These are phyloP conservation scores for Escarpia spicata DNA, from an alignment of 2,888 invertebrate genomes.

Conservation along the genomic window DNA sequence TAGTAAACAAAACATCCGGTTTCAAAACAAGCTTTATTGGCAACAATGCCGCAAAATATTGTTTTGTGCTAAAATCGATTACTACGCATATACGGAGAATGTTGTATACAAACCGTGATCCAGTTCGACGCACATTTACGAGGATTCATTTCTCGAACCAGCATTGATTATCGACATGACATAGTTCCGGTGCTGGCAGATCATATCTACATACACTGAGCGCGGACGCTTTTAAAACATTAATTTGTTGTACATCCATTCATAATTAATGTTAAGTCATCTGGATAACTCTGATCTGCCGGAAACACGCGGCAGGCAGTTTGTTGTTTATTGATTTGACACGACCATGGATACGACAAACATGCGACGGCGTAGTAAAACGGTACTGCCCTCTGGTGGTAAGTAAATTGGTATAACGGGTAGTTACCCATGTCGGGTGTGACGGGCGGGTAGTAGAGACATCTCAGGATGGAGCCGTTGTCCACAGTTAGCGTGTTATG, in stretches of 20 bases:
- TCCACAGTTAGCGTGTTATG: not conserved
- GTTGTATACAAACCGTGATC: too few relatives aligned
- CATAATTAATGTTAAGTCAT: not conserved
- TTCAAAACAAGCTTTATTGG: too few relatives aligned
- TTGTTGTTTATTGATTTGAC: too few relatives aligned
- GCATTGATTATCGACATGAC: not conserved
- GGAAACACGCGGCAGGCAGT: too few relatives aligned
- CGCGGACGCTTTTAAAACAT: not conserved
- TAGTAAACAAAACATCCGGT: too few relatives aligned
- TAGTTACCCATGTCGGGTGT: slow-evolving; percentile 3
- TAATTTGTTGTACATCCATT: not conserved
- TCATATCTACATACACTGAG: not conserved
- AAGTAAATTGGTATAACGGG: not conserved
- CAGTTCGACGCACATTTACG: not conserved
- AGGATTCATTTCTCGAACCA: not conserved
- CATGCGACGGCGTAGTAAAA: too few relatives aligned
- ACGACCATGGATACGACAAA: too few relatives aligned
- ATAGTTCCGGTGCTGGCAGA: not conserved
- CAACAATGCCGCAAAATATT: too few relatives aligned
- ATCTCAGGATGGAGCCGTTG: not conserved
- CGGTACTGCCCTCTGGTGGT: too few relatives aligned
- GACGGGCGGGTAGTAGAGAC: not conserved
- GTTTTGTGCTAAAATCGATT: too few relatives aligned
- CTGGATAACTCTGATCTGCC: too few relatives aligned
- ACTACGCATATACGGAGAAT: too few relatives aligned